These are phyloP conservation scores for Tigriopus californicus DNA, from an alignment of 2,888 invertebrate species.

Conservation along the genomic window DNA sequence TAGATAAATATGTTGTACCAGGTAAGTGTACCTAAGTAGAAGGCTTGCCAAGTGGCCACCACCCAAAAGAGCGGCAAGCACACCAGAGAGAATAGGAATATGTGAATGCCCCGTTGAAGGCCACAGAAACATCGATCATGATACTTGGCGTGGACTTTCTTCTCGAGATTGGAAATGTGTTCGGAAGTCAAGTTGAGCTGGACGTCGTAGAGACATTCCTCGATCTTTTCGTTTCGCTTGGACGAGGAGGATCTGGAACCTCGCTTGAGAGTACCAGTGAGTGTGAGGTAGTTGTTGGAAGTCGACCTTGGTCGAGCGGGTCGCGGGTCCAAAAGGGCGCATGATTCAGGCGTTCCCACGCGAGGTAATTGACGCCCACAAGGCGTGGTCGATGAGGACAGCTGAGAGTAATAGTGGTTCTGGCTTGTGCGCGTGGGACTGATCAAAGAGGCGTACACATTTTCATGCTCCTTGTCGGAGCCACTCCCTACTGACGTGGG, in stretches of 20 bases:
- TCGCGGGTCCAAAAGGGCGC: background rate
- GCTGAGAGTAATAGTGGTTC: too few relatives aligned
- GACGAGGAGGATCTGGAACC: background rate
- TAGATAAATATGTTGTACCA: slow-evolving; percentile 15
- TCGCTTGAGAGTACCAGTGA: slow-evolving; percentile 7
- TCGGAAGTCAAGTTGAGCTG: background rate
- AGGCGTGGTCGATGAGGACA: too few relatives aligned
- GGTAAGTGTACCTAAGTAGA: slow-evolving; percentile 12
- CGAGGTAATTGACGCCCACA: too few relatives aligned
- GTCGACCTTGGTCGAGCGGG: background rate
- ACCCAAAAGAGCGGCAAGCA: background rate
- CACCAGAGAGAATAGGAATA: slow-evolving; percentile 10
- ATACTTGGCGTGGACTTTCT: slow-evolving; percentile 3
- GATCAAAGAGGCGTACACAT: too few relatives aligned
- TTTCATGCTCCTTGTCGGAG: too few relatives aligned
- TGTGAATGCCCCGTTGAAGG: slow-evolving; percentile 5
- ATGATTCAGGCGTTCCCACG: too few relatives aligned
- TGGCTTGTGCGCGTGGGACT: too few relatives aligned
- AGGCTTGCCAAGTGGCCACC: slow-evolving; percentile 5
- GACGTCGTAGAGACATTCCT: background rate
- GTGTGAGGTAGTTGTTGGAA: slow-evolving; percentile 3
- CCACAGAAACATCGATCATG: slow-evolving; percentile 16
- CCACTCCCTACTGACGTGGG: too few relatives aligned
- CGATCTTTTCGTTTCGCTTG: background rate
- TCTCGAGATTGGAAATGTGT: slow-evolving; percentile 11